phyloP scores from a whole-genome alignment of 2,888 invertebrate species.

The Osedax frankpressi region DNA sequence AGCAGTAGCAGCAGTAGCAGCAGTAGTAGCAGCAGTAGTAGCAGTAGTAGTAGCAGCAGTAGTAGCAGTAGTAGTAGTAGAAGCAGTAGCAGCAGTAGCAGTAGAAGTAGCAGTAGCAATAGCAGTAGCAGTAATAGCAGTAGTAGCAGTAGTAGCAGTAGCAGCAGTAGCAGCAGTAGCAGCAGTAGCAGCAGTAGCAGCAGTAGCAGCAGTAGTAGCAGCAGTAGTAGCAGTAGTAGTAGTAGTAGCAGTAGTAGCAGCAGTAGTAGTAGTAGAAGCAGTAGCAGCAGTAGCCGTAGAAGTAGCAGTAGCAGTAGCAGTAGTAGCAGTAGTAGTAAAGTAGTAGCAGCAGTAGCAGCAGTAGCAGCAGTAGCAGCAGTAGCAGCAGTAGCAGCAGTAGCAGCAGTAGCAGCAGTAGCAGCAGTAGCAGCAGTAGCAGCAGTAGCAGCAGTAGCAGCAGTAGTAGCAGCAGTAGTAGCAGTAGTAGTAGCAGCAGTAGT shows the following conservation, averaged over 20 bases:
- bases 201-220: background rate
- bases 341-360: conserved; percentile 37
- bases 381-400: background rate
- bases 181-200: background rate
- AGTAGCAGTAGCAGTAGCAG: too few species aligned
- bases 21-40: background rate
- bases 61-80: too few species aligned
- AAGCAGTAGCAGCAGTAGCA: too few species aligned
- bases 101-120: conserved; percentile 9
- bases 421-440: conserved; percentile 8
- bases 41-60: background rate
- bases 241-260: background rate
- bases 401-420: background rate
- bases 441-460: background rate
- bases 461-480: background rate
- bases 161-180: background rate
- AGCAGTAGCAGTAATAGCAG: conserved; percentile 4
- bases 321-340: conserved; percentile 6
- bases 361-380: background rate
- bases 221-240: background rate
- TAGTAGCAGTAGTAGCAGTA: background rate
- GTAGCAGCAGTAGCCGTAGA: too few species aligned
- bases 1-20: background rate
- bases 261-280: too few species aligned
- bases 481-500: conserved; percentile 5